A percentile compares a stretch with the other conserved stretches of the same genome.
Conservation (phyloP, 2,888 invertebrate species). For the Machimus atricapillus region DNA sequence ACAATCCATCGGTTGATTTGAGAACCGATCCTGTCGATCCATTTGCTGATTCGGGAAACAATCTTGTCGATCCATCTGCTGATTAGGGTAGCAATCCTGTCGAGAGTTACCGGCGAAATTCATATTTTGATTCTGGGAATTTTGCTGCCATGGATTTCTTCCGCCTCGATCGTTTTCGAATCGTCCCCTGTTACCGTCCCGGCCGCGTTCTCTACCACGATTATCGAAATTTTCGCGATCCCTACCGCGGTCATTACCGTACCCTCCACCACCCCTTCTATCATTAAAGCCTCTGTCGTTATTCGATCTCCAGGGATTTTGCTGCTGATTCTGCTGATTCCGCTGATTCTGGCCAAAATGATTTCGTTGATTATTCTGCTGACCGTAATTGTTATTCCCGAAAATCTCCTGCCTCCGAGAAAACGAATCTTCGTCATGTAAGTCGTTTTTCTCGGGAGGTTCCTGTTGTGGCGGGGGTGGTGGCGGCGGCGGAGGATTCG, state of each 20-base stretch:
- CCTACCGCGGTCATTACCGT: constrained; percentile 42
- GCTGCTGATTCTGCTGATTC: constrained; percentile 20
- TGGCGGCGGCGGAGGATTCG: constrained; percentile 6
- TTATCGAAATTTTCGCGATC: constrained; percentile 36
- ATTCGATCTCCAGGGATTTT: background rate
- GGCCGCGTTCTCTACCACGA: background rate
- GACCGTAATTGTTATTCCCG: background rate
- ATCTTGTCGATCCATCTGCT: constrained; percentile 64
- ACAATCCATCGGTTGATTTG: constrained; percentile 69
- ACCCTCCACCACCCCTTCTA: constrained; percentile 42
- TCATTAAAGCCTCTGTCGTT: constrained; percentile 35
- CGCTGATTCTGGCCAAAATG: background rate
- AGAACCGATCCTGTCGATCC: constrained; percentile 52
- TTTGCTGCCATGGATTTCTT: constrained; percentile 14
- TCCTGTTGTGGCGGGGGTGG: constrained; percentile 16
- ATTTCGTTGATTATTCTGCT: background rate
- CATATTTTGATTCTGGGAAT: background rate
- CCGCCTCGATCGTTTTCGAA: background rate
- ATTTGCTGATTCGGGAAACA: constrained; percentile 65
- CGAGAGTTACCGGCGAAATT: background rate
- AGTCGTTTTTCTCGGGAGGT: background rate
- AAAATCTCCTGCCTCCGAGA: background rate
- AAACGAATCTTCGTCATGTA: background rate
- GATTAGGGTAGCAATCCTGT: constrained; percentile 52
- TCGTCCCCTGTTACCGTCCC: constrained; percentile 1